A percentile compares a stretch with the other conserved stretches of the same genome.
Conservation (phyloP, 2,888 invertebrate species). For the Cantharis rufa region DNA sequence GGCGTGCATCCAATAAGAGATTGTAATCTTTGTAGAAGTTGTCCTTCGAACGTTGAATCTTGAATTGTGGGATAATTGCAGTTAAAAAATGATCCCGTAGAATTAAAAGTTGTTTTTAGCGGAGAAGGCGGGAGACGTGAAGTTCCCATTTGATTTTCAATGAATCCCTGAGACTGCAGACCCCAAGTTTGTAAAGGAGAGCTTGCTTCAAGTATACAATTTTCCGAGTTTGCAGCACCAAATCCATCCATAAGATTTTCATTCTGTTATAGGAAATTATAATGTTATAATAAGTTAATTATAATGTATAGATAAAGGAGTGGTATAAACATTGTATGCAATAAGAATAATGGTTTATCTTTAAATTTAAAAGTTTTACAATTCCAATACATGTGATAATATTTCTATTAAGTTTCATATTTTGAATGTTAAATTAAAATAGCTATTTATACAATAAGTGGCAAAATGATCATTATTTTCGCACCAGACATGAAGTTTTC, state of each 20-base stretch:
- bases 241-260: conserved; percentile 27
- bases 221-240: conserved; percentile 40
- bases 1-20: conserved; percentile 56
- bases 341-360: background rate
- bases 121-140: conserved; percentile 50
- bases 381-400: no score
- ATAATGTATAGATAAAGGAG: background rate
- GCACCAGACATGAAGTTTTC: no score
- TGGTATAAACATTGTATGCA: conserved; percentile 1
- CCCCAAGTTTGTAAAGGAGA: conserved; percentile 46
- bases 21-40: conserved; percentile 60
- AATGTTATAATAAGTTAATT: no score
- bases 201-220: conserved; percentile 43
- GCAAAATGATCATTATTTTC: no score
- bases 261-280: conserved; percentile 34
- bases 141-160: conserved; percentile 51
- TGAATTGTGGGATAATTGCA: conserved; percentile 44
- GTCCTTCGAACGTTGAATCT: conserved; percentile 52
- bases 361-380: no score
- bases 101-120: conserved; percentile 46
- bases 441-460: no score
- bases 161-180: conserved; percentile 46
- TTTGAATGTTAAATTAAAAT: no score
- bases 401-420: no score
- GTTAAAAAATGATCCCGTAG: conserved; percentile 46